Evolutionary conservation across 2,888 invertebrate species (phyloP), one percentile per base, ranked within the genome.

Genomic region (Dasysyrphus albostriatus): DNA sequence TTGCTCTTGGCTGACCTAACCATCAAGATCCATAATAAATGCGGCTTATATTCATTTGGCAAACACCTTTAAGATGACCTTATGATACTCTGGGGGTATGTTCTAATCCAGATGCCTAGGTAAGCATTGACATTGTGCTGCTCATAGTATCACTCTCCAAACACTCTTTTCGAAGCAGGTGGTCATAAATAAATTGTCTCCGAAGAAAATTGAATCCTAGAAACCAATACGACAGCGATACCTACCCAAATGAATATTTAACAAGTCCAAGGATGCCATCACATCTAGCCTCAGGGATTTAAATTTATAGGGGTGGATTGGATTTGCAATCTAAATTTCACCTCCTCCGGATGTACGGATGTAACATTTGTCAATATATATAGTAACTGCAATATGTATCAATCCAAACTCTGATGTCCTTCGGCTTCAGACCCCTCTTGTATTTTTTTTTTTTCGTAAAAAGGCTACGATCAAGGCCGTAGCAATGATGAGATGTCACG

Each of bases 231-330:
- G 39, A 65, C 16, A 32, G 32, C 32, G 32, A 24, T 7, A 7
- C 34, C 74, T 70, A 77, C 61, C 59, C 73, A 83, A 87, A 87
- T 87, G 77, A 87, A 87, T 87, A 83, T 83, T 87, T 83, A 78
- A 82, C 83, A 70, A 87, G 83, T 72, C 74, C 81, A 56, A 69
- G 75, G 73, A 61, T 87, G 65, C 78, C 74, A 74, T 78, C 83
- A 74, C 85, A 74, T 78, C 63, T 65, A 74, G 78, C 82, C 83
- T 82, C 34, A 32, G 83, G 85, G 73, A 63, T 78, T 74, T 83
- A 78, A 78, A 87, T 87, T 87, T 87, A 87, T 83, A 83, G 70
- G 74, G 85, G 83, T 67, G 67, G 67, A 67, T 67, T 82, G 83
- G 74, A 82, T 75, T 75, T 83, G 77, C 73, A 87, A 83, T 87